These are phyloP conservation scores for Acanthornis magna DNA, from an alignment of 2,797 vertebrate species.

Conservation along the genomic window DNA sequence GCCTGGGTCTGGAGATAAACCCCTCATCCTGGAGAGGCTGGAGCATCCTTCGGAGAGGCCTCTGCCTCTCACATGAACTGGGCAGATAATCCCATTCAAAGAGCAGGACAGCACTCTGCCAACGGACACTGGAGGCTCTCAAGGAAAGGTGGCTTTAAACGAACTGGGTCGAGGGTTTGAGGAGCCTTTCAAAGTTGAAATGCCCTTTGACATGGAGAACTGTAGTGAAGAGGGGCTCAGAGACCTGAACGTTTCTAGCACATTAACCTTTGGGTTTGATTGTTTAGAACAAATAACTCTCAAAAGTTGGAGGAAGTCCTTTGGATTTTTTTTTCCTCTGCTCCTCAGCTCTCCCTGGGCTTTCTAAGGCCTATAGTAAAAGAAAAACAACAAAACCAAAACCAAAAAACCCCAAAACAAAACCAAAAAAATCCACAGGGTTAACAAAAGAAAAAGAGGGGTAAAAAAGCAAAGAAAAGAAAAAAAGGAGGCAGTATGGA, in stretches of 20 bases:
- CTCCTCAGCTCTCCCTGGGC: neutral
- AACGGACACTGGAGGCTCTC: neutral
- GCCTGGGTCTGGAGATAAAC: neutral
- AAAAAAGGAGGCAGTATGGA: conserved; percentile 27
- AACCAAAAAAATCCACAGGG: neutral
- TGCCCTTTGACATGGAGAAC: neutral
- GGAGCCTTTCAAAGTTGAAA: neutral
- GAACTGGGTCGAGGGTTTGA: neutral
- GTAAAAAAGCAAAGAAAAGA: neutral
- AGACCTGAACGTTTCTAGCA: neutral
- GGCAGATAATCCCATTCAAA: neutral
- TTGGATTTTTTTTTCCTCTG: neutral
- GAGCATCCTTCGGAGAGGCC: neutral
- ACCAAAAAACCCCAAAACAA: neutral
- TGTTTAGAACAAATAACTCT: conserved; percentile 41
- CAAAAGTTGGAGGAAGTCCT: conserved; percentile 12
- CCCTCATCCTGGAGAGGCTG: neutral
- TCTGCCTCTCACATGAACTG: neutral
- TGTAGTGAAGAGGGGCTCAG: neutral
- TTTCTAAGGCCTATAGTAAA: conserved; percentile 44
- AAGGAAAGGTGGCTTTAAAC: neutral
- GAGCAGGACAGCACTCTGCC: neutral
- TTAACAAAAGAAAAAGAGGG: neutral
- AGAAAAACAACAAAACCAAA: neutral
- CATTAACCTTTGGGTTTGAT: neutral